Conservation (phyloP, 1,140 invertebrate genomes). For the Steinernema khuongi region DNA sequence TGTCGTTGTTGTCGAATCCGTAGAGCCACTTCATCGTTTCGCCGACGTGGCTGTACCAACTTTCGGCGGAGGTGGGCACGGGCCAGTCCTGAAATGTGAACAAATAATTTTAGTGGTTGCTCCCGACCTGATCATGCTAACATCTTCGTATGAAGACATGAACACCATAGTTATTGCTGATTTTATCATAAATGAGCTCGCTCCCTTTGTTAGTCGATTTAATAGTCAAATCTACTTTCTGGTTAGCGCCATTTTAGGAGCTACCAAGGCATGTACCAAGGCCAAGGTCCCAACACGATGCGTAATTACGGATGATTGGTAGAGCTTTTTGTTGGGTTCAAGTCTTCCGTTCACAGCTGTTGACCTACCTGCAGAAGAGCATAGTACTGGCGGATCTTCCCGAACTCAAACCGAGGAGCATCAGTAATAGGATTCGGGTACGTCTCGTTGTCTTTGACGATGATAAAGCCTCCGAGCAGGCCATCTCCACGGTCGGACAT, state of each 20-base stretch:
- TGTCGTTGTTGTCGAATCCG: conserved; percentile 46
- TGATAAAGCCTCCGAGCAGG: conserved; percentile 51
- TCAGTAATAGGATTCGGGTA: not conserved
- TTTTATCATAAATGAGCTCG: no score
- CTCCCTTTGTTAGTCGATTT: no score
- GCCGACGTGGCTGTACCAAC: conserved; percentile 50
- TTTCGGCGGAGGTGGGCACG: conserved; percentile 39
- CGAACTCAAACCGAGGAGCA: conserved; percentile 22
- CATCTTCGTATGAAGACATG: no score
- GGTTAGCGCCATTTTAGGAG: no score
- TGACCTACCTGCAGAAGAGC: conserved; percentile 33
- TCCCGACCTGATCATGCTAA: no score
- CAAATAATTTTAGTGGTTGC: no score
- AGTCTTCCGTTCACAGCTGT: conserved; percentile 35
- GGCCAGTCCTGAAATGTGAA: conserved; percentile 55
- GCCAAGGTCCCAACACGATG: no score
- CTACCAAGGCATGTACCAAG: no score
- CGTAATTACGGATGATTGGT: no score
- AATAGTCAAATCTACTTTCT: conserved; percentile 20
- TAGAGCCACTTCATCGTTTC: conserved; percentile 57
- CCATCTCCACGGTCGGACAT: conserved; percentile 54
- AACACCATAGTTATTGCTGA: no score
- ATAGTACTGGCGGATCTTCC: conserved; percentile 25
- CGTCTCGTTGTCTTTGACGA: conserved; percentile 41
- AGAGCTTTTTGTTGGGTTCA: no score